Conservation (phyloP, 2,797 vertebrate species). For the Oophaga sylvatica region DNA sequence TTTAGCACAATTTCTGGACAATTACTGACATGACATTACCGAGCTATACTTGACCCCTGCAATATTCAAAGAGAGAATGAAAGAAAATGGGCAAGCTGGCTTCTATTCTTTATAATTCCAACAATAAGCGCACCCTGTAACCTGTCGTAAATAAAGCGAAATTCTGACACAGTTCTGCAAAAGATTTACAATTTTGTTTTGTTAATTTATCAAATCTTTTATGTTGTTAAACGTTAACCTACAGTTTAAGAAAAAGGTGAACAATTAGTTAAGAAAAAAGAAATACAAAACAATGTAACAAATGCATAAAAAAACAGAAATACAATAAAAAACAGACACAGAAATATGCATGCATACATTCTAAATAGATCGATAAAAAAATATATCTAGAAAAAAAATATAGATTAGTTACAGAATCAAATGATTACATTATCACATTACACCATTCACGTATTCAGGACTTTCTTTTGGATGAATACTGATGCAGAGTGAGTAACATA, state of each 20-base stretch:
- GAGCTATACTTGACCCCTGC: not conserved
- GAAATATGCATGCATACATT: no score
- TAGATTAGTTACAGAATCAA: not conserved
- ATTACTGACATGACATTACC: not conserved
- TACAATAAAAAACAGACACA: no score
- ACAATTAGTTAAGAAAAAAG: not conserved
- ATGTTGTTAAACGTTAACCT: not conserved
- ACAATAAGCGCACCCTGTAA: constrained; percentile 7
- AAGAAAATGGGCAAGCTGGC: not conserved
- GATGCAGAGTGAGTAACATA: not conserved
- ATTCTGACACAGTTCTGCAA: not conserved
- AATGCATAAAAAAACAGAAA: not conserved
- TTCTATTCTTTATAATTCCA: not conserved
- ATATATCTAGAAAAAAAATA: not conserved
- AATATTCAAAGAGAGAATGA: not conserved
- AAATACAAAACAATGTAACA: not conserved
- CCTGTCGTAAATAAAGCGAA: not conserved
- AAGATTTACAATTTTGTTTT: not conserved
- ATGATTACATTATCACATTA: not conserved
- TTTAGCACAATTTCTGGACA: not conserved
- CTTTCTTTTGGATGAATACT: not conserved
- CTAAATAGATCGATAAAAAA: not conserved
- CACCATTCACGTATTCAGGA: not conserved
- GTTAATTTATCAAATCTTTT: no score
- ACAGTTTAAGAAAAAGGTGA: not conserved